Percentiles rank a stretch among this genome's conserved stretches.
These are phyloP conservation scores for Cosmorhoe ocellata DNA, from an alignment of 2,888 invertebrate genomes.

Conservation along the genomic window DNA sequence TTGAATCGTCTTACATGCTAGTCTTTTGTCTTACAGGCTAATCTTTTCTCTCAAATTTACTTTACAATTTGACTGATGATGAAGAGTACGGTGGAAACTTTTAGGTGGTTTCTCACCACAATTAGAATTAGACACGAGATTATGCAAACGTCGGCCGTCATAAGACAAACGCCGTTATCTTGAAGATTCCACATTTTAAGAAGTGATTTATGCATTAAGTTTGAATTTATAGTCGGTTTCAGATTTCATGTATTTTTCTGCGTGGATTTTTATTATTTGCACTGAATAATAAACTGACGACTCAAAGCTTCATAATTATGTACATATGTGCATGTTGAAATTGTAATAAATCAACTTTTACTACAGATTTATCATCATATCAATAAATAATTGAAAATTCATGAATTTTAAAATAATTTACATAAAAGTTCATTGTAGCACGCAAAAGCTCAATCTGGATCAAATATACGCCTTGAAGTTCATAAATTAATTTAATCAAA, in stretches of 20 bases:
- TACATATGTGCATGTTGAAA: slow-evolving; percentile 11
- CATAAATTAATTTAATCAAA: not conserved
- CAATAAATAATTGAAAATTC: not conserved
- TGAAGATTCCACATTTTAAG: not conserved
- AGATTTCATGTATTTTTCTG: not conserved
- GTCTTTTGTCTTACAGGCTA: no score
- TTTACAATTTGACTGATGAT: no score
- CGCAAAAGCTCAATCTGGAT: not conserved
- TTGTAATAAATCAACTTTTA: slow-evolving; percentile 6
- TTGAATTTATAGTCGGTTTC: not conserved
- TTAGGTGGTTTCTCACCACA: no score
- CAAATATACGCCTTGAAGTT: not conserved
- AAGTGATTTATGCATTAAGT: slow-evolving; percentile 7
- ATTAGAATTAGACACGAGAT: no score
- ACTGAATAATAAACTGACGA: not conserved
- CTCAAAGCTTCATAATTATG: not conserved
- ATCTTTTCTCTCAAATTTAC: no score
- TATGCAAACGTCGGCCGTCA: no score
- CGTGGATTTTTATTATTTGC: not conserved
- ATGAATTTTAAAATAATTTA: not conserved
- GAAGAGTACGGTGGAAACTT: no score
- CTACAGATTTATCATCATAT: not conserved
- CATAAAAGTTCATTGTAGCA: not conserved
- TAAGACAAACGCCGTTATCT: not conserved
- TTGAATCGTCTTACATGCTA: no score